Conservation (phyloP, 2,888 invertebrate genomes). For the Scaptomyza polygonia region DNA sequence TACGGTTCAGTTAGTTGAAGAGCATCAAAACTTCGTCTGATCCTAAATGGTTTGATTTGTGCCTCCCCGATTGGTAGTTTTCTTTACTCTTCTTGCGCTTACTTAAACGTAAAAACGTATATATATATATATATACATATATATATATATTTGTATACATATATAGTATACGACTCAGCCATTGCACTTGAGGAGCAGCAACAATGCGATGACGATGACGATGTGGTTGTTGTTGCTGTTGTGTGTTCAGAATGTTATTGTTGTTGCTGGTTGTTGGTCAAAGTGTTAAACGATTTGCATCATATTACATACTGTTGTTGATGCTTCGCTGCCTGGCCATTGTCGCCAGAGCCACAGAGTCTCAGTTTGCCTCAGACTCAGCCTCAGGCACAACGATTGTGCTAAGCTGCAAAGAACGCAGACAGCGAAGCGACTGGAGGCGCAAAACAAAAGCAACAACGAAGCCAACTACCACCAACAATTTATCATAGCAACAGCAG, state of each 20-base stretch:
- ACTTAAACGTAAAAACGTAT: slow-evolving; percentile 64
- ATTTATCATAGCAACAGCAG: slow-evolving; percentile 68
- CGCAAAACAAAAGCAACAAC: slow-evolving; percentile 59
- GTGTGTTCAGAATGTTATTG: slow-evolving; percentile 22
- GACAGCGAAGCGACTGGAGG: slow-evolving; percentile 34
- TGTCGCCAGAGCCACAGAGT: slow-evolving; percentile 55
- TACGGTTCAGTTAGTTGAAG: slow-evolving; percentile 4
- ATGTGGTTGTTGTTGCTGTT: slow-evolving; percentile 29
- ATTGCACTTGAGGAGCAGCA: slow-evolving; percentile 67
- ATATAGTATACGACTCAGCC: slow-evolving; percentile 52
- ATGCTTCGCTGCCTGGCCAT: slow-evolving; percentile 69
- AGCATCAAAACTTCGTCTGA: slow-evolving; percentile 28
- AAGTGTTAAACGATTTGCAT: slow-evolving; percentile 78
- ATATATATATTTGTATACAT: slow-evolving; percentile 8
- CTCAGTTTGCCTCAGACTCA: slow-evolving; percentile 13
- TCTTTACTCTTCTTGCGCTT: slow-evolving; percentile 53
- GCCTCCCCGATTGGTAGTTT: slow-evolving; percentile 49
- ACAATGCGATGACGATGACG: slow-evolving; percentile 59
- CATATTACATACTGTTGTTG: slow-evolving; percentile 73
- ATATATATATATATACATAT: slow-evolving; percentile 6
- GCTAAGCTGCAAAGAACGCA: slow-evolving; percentile 58
- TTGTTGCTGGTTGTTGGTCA: slow-evolving; percentile 64
- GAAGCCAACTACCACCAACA: slow-evolving; percentile 61
- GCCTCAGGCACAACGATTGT: slow-evolving; percentile 66
- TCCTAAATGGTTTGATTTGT: not conserved